Evolutionary conservation across 2,113 vertebrate species (phyloP).

Genomic region (Quiscalus mexicanus): DNA sequence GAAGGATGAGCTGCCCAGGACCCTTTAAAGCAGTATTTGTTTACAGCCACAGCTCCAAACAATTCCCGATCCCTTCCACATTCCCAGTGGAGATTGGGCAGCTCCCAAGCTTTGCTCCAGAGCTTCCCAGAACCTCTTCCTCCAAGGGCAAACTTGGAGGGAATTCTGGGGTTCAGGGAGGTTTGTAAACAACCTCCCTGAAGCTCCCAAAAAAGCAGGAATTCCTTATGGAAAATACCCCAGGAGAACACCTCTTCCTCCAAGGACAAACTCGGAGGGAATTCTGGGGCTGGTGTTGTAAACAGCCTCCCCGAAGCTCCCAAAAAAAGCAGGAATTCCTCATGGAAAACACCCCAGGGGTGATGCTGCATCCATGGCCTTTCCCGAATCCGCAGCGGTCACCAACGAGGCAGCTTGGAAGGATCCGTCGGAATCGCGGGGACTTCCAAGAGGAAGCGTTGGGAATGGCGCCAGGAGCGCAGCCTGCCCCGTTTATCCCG

Average conservation of each 20-base stretch:
- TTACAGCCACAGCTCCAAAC: neutral
- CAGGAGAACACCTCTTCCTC: neutral
- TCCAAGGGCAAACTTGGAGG: neutral
- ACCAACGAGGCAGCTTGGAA: neutral
- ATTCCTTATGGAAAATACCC: neutral
- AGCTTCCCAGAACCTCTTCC: neutral
- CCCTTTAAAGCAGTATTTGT: neutral
- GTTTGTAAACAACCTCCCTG: neutral
- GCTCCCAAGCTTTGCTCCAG: neutral
- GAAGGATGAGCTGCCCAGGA: neutral
- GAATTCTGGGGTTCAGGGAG: neutral
- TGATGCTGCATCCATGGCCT: neutral
- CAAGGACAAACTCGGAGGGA: neutral
- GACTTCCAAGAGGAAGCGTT: neutral
- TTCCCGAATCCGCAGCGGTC: neutral
- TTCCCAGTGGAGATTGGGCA: neutral
- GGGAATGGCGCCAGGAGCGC: neutral
- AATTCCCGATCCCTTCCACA: neutral
- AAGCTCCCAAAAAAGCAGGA: neutral
- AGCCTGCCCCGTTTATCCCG: constrained; percentile 7
- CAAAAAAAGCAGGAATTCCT: neutral
- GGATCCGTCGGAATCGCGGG: neutral
- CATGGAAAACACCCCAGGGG: neutral
- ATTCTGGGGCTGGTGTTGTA: neutral
- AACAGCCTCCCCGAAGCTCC: neutral